Conservation (phyloP, 2,888 invertebrate genomes). For the Parascotia fuliginaria region DNA sequence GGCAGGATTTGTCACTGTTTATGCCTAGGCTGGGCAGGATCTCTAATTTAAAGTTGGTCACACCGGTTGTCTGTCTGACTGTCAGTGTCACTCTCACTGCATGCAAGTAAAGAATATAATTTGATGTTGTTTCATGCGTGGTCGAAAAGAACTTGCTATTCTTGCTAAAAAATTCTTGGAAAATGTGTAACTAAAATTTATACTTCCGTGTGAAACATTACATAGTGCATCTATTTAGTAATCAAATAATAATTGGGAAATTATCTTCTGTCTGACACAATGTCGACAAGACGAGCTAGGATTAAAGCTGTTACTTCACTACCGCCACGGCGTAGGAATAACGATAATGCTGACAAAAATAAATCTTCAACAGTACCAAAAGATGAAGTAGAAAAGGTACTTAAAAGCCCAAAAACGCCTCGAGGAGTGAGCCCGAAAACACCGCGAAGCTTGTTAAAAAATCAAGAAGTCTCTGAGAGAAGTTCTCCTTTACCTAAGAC, state of each 20-base stretch:
- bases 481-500: conserved; percentile 28
- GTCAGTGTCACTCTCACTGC: neutral
- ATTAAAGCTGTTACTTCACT: conserved; percentile 91
- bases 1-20: no score
- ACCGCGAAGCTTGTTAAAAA: conserved; percentile 43
- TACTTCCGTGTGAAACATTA: neutral
- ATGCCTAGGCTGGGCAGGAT: no score
- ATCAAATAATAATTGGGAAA: neutral
- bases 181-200: neutral
- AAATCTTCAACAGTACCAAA: conserved; percentile 45
- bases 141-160: neutral
- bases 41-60: no score
- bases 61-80: conserved; percentile 1
- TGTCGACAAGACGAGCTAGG: conserved; percentile 89
- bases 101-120: neutral
- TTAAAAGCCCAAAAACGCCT: conserved; percentile 57
- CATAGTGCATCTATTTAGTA: neutral
- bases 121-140: neutral
- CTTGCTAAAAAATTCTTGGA: no score
- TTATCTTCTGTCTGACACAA: conserved; percentile 41
- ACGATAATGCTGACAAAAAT: conserved; percentile 54
- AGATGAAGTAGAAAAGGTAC: conserved; percentile 46
- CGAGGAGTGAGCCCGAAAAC: conserved; percentile 44
- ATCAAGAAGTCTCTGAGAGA: conserved; percentile 27
- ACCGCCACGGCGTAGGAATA: conserved; percentile 81